Evolutionary conservation across 1,140 invertebrate genomes (phyloP).

Genomic region (Listronotus oregonensis): DNA sequence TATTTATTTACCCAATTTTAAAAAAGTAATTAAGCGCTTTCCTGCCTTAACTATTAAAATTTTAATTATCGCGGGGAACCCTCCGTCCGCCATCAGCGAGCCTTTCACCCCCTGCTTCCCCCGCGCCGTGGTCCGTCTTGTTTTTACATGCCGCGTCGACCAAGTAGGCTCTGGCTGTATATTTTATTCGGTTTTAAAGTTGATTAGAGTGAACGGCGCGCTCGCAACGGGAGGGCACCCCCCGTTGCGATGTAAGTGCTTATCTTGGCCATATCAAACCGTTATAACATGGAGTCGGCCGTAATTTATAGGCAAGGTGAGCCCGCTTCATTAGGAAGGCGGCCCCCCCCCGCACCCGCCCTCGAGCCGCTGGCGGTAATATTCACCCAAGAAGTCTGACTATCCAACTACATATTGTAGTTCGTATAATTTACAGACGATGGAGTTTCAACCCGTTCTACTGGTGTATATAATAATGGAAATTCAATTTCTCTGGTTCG

Average conservation of each 20-base stretch:
- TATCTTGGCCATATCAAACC: conserved; percentile 56
- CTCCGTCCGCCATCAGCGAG: conserved; percentile 20
- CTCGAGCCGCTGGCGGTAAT: conserved; percentile 24
- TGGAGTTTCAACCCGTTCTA: conserved; percentile 14
- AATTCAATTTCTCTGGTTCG: conserved; percentile 19
- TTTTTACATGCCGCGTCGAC: conserved; percentile 32
- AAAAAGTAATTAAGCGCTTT: conserved; percentile 29
- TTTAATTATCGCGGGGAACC: conserved; percentile 32
- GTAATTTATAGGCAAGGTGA: conserved; percentile 57
- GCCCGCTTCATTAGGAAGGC: conserved; percentile 54
- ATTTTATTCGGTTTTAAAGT: conserved; percentile 55
- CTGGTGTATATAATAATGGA: conserved; percentile 9
- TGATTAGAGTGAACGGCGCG: conserved; percentile 53
- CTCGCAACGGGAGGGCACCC: conserved; percentile 51
- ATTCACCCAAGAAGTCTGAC: conserved; percentile 38
- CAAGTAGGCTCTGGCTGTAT: conserved; percentile 40
- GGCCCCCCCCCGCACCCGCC: conserved; percentile 33
- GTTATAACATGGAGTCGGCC: conserved; percentile 54
- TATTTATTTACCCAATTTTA: conserved; percentile 28
- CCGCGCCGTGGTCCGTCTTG: conserved; percentile 16
- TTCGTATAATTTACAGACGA: conserved; percentile 21
- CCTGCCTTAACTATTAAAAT: conserved; percentile 31
- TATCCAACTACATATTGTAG: conserved; percentile 23
- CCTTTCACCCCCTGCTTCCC: conserved; percentile 20
- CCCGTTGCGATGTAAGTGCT: conserved; percentile 53